Base-by-base conservation (phyloP, 2,888 invertebrate genomes). In the Polydrusus pterygomalis region DNA sequence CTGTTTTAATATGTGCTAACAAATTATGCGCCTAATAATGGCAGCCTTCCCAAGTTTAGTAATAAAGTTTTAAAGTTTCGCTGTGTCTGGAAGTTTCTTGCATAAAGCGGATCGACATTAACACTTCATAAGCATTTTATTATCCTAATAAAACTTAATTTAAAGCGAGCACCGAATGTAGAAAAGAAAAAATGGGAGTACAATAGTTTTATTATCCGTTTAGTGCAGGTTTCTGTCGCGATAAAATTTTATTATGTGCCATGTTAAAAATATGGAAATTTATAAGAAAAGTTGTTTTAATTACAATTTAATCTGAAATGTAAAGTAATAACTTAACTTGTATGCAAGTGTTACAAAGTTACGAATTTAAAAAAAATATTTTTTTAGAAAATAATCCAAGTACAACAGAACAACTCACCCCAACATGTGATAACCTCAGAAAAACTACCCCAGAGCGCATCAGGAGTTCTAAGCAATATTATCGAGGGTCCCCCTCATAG, bases 401-500 rank as follows among this genome's bases (percentile, higher is more conserved):
- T 73, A 11, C 58, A 62, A 9, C 75, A 78, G 45, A 73, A 65
- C 30, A 64, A 43, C 17, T 62, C 80, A 30, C 80, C 80, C 8
- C 85, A 85, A 77, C 87, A 85, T 72, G 79, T 87, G 40, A 87
- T 87, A 60, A 87, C 87, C 8, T 86, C 87, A 11, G 88, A 88
- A 77, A 82, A 84, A 71, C 81, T 87, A 65, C 87, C 87, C 5
- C 86, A 86, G 75, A 83, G 85, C 65, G 80, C 84, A 0, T 84
- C 87, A 0, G 87, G 86, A 3, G 83, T 85, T 13, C 81, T 87
- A 13, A 86, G 87, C 78, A 86, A 87, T 77, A 87, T 88, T 13
- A 88, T 88, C 40, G 87, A 87, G 65, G 91, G 91, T 74, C 88
- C 88, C 0, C 88, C 88, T 0, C 87, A 90, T 81, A 89, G 92